phyloP scores from a whole-genome alignment of 2,888 invertebrate genomes.

The Nomada flava region DNA sequence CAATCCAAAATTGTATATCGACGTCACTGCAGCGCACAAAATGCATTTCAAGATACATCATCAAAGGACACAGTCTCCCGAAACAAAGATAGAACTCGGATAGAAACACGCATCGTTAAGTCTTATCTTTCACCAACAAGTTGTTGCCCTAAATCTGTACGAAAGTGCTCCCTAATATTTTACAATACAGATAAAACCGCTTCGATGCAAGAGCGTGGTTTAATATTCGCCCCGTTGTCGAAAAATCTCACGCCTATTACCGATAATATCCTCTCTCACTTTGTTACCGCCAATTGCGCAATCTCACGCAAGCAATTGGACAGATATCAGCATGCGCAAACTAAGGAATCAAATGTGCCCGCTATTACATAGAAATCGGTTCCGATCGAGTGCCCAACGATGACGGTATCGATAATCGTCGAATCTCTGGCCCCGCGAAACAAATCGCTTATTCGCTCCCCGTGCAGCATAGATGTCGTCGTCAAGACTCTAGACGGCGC shows the following conservation, averaged over 20 bases:
- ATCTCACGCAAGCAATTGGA: slow-evolving; percentile 72
- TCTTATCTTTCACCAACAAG: background rate
- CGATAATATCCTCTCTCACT: slow-evolving; percentile 50
- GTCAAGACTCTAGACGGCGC: background rate
- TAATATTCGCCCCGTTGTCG: background rate
- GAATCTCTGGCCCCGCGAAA: slow-evolving; percentile 7
- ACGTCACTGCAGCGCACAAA: slow-evolving; percentile 41
- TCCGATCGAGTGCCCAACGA: slow-evolving; percentile 54
- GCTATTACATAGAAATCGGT: slow-evolving; percentile 55
- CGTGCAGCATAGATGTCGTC: background rate
- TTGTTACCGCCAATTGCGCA: slow-evolving; percentile 71
- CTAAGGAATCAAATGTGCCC: slow-evolving; percentile 39
- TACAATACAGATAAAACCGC: background rate
- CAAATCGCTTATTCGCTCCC: slow-evolving; percentile 10
- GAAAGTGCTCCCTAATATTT: background rate
- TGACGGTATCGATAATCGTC: slow-evolving; percentile 46
- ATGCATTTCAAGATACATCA: slow-evolving; percentile 30
- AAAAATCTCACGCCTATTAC: slow-evolving; percentile 38
- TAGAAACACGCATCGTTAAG: slow-evolving; percentile 3
- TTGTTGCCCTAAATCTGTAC: slow-evolving; percentile 1
- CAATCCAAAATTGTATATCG: slow-evolving; percentile 57
- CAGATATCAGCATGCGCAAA: slow-evolving; percentile 44
- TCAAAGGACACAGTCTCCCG: slow-evolving; percentile 30
- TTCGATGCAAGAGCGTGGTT: background rate
- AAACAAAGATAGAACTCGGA: slow-evolving; percentile 26